phyloP scores from a whole-genome alignment of 53 echinoderm and acorn worm species.

The Apostichopus leukothele region DNA sequence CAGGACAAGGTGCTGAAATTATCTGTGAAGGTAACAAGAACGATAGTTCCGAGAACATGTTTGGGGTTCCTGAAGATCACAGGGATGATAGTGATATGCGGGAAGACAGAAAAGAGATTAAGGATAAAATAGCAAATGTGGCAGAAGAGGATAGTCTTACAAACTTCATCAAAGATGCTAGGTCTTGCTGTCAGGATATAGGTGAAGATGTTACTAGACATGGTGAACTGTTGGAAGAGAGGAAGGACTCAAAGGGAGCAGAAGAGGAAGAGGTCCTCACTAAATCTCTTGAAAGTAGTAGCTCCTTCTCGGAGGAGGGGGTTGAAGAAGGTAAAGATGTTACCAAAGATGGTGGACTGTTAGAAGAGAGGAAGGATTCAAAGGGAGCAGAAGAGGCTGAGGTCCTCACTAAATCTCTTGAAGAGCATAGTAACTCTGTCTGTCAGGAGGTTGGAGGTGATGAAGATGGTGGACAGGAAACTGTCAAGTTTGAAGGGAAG shows the following conservation, averaged over 20 bases:
- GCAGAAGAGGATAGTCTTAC: neutral
- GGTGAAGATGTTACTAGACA: neutral
- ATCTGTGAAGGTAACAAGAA: neutral
- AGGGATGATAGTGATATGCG: too few relatives aligned
- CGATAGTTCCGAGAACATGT: too few relatives aligned
- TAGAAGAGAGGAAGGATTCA: neutral
- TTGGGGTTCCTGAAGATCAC: too few relatives aligned
- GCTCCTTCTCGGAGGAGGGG: too few relatives aligned
- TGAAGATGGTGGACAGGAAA: neutral
- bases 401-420: too few relatives aligned
- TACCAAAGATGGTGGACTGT: neutral
- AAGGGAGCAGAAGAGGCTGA: neutral
- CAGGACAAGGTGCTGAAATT: neutral
- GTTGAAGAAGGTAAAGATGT: neutral
- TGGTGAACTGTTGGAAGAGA: neutral
- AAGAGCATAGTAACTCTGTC: neutral
- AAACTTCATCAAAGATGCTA: too few relatives aligned
- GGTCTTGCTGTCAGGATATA: neutral
- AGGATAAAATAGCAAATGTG: too few relatives aligned
- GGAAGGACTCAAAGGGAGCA: neutral
- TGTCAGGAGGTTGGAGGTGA: neutral
- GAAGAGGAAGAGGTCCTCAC: neutral
- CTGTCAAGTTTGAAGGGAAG: neutral
- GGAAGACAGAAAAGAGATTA: too few relatives aligned
- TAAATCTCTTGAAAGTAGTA: too few relatives aligned